Conservation (phyloP, 2,113 vertebrate genomes). For the Gavialis gangeticus region DNA sequence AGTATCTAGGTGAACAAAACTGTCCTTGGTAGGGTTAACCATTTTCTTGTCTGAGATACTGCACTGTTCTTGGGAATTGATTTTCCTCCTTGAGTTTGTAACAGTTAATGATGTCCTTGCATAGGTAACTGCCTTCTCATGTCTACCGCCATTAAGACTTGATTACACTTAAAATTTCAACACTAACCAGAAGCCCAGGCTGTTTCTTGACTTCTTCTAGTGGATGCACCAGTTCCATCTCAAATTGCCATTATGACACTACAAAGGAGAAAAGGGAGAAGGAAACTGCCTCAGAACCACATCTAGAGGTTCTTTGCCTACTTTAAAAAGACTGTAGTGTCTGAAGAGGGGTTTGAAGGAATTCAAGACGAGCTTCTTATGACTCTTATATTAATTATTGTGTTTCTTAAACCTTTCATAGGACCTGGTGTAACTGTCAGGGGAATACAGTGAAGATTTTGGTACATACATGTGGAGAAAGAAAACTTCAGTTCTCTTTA, state of each 20-base stretch:
- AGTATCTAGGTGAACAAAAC: not conserved
- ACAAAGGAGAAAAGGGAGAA: not conserved
- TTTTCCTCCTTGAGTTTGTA: not conserved
- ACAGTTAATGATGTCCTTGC: fast-evolving
- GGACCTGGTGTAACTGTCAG: no score
- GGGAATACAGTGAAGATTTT: no score
- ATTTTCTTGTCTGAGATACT: not conserved
- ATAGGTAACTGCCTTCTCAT: not conserved
- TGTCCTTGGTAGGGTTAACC: not conserved
- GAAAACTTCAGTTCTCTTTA: no score
- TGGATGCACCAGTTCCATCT: not conserved
- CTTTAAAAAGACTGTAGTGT: no score
- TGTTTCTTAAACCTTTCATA: no score
- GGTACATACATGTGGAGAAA: no score
- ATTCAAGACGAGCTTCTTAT: not conserved
- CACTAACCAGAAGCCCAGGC: not conserved
- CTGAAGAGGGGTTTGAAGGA: not conserved
- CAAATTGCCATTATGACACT: fast-evolving
- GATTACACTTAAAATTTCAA: not conserved
- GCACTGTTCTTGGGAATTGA: not conserved
- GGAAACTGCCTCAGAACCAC: no score
- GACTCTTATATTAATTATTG: no score
- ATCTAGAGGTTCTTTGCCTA: no score
- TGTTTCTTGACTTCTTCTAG: not conserved
- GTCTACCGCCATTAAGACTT: not conserved